A percentile compares a stretch with the other conserved stretches of the same genome.
phyloP scores from a whole-genome alignment of 2,113 vertebrate genomes.

The Percina caprodes region DNA sequence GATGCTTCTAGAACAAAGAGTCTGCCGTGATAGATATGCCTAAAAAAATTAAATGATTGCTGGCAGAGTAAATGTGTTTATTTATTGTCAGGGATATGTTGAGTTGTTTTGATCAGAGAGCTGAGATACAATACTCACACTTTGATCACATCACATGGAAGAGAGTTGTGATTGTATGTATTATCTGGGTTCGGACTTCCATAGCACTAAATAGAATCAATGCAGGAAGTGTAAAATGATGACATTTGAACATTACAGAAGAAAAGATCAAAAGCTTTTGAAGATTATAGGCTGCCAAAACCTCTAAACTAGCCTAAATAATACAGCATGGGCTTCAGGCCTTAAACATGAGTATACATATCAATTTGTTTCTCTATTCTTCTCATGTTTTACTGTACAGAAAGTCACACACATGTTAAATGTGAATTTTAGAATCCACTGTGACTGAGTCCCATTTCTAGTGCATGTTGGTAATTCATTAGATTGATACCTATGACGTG shows the following conservation, averaged over 20 bases:
- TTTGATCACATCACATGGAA: constrained; percentile 5
- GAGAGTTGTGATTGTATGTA: not conserved
- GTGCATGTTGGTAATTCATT: constrained; percentile 1
- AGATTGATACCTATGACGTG: not conserved
- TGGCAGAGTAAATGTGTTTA: constrained; percentile 5
- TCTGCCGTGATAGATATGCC: constrained; percentile 14
- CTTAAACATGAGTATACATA: not conserved
- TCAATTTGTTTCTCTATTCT: not conserved
- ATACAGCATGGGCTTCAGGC: constrained; percentile 5
- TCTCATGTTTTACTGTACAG: not conserved
- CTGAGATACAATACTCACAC: not conserved
- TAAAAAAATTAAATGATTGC: constrained; percentile 30
- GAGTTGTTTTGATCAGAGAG: not conserved
- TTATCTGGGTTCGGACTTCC: not conserved
- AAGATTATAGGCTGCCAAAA: not conserved
- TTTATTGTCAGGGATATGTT: not conserved
- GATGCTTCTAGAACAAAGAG: constrained; percentile 43
- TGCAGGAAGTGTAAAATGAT: not conserved
- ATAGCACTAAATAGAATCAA: not conserved
- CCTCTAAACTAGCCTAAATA: constrained; percentile 11
- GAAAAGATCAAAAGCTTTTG: not conserved
- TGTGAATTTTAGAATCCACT: not conserved
- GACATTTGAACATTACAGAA: not conserved
- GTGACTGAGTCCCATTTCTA: not conserved
- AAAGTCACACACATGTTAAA: not conserved